phyloP scores from a whole-genome alignment of 2,113 vertebrate species.

The Myrmecobius fasciatus region DNA sequence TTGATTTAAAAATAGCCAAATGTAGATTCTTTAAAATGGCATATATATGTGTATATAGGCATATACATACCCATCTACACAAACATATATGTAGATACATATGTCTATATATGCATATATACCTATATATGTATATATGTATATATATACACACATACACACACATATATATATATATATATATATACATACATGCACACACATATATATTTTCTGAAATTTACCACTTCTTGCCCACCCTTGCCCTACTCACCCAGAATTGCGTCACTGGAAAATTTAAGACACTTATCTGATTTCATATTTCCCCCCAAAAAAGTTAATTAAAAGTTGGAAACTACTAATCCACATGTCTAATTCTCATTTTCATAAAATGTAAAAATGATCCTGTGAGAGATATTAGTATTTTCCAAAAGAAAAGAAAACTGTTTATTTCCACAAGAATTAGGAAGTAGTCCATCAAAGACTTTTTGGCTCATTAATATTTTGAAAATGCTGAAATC shows the following conservation, averaged over 20 bases:
- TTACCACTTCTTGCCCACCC: too few species aligned
- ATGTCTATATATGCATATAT: too few species aligned
- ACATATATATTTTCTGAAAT: too few species aligned
- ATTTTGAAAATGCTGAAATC: conserved; percentile 33
- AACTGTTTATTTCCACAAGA: not conserved
- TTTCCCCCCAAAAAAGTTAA: too few species aligned
- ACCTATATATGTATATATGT: not conserved
- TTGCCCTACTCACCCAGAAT: too few species aligned
- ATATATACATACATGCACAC: too few species aligned
- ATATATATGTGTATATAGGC: not conserved
- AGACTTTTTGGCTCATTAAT: conserved; percentile 54
- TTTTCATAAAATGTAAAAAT: not conserved
- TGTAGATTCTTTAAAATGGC: not conserved
- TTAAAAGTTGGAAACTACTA: too few species aligned
- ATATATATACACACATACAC: not conserved
- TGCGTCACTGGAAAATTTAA: too few species aligned
- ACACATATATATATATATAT: too few species aligned
- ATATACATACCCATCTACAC: too few species aligned
- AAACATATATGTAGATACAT: too few species aligned
- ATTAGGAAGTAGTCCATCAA: conserved; percentile 20
- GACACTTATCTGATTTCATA: too few species aligned
- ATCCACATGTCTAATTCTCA: not conserved
- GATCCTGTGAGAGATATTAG: not conserved
- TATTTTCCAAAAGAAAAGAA: not conserved
- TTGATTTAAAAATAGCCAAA: not conserved